Evolutionary conservation across 2,888 invertebrate species (phyloP).

Genomic region (Protonemura montana): DNA sequence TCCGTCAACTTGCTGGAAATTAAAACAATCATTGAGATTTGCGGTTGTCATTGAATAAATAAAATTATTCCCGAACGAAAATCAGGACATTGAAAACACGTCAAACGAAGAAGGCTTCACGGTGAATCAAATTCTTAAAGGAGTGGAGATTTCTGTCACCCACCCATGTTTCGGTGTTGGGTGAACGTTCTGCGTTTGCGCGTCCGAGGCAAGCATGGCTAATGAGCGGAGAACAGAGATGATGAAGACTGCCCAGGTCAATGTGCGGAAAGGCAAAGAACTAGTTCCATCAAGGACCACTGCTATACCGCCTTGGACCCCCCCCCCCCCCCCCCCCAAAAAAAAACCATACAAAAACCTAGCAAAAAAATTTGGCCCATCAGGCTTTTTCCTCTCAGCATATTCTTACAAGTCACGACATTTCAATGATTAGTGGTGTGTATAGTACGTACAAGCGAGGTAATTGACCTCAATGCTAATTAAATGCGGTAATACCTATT

Average conservation of each 20-base stretch:
- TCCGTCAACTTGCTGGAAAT: too few relatives aligned
- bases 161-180: not conserved
- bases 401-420: not conserved
- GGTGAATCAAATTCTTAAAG: too few relatives aligned
- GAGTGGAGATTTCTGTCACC: not conserved
- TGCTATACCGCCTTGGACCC: not conserved
- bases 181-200: not conserved
- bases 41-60: too few relatives aligned
- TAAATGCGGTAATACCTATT: not conserved
- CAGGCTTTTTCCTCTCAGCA: not conserved
- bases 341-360: not conserved
- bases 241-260: not conserved
- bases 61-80: too few relatives aligned
- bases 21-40: too few relatives aligned
- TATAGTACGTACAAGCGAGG: not conserved
- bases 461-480: not conserved
- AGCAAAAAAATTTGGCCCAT: not conserved
- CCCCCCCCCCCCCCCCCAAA: not conserved
- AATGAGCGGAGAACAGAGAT: not conserved
- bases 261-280: slow-evolving; percentile 21
- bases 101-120: too few relatives aligned
- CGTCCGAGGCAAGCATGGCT: not conserved
- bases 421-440: not conserved
- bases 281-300: slow-evolving; percentile 34
- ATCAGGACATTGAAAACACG: too few relatives aligned